Conservation (phyloP, 35 echinoderm and acorn worm species). For the Lytechinus variegatus region DNA sequence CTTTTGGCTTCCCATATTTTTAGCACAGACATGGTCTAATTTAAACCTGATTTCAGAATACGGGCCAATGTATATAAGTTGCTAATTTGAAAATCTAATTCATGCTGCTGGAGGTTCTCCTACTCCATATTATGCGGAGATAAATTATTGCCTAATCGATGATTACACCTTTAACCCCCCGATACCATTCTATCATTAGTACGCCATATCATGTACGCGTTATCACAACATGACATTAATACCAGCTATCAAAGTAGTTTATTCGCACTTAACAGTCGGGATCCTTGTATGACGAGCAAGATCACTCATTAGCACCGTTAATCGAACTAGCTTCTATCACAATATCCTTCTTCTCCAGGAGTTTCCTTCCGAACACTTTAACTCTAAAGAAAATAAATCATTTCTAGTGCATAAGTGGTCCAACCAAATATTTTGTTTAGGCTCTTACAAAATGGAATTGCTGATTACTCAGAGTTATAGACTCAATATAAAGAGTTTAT, state of each 20-base stretch:
- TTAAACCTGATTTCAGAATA: no score
- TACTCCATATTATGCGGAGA: no score
- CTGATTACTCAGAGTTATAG: background rate
- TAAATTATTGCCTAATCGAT: background rate
- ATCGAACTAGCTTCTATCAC: constrained; percentile 15
- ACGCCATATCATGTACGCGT: constrained; percentile 20
- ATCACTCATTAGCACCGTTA: constrained; percentile 32
- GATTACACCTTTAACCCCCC: background rate
- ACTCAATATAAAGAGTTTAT: background rate
- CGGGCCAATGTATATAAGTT: no score
- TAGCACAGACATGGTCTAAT: no score
- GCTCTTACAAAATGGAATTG: background rate
- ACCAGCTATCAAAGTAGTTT: constrained; percentile 7
- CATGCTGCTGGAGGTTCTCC: no score
- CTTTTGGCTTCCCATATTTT: no score
- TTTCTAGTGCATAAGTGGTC: background rate
- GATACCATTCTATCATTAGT: background rate
- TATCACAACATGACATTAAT: constrained; percentile 41
- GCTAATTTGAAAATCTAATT: no score
- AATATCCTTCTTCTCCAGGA: constrained; percentile 1
- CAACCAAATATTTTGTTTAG: background rate
- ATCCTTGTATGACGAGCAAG: background rate
- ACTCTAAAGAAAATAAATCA: background rate
- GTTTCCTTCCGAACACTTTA: background rate
- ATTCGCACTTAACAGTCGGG: constrained; percentile 16